Conservation (phyloP, 1,140 invertebrate species). For the Drosophila subpulchrella region DNA sequence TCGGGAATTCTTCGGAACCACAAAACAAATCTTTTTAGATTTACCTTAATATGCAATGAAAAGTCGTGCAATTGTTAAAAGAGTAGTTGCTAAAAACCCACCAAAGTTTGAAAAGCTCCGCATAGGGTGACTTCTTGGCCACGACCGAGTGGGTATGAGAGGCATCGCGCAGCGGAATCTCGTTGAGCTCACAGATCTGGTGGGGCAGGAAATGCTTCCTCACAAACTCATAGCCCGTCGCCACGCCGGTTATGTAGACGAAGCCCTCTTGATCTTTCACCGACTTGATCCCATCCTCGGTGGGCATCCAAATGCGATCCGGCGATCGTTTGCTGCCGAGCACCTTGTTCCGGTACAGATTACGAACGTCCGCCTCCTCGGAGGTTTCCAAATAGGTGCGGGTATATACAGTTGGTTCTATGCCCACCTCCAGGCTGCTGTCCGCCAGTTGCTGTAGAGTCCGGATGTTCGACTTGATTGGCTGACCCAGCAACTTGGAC, state of each 20-base stretch:
- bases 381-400: slow-evolving; percentile 56
- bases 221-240: slow-evolving; percentile 62
- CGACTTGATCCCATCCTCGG: slow-evolving; percentile 56
- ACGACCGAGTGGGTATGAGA: slow-evolving; percentile 34
- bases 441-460: slow-evolving; percentile 75
- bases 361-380: slow-evolving; percentile 33
- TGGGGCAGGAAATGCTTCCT: slow-evolving; percentile 63
- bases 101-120: slow-evolving; percentile 61
- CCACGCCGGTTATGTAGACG: slow-evolving; percentile 67
- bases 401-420: slow-evolving; percentile 66
- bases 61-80: too few relatives aligned
- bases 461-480: slow-evolving; percentile 68
- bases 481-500: slow-evolving; percentile 63
- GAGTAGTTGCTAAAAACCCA: slow-evolving; percentile 6
- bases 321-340: slow-evolving; percentile 32
- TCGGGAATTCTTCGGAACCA: neutral
- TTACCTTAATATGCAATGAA: too few relatives aligned
- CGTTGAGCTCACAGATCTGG: slow-evolving; percentile 78
- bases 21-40: too few relatives aligned
- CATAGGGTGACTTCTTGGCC: slow-evolving; percentile 57
- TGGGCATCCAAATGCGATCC: slow-evolving; percentile 55
- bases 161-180: slow-evolving; percentile 63
- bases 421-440: slow-evolving; percentile 66
- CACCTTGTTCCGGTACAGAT: slow-evolving; percentile 60
- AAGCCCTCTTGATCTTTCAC: slow-evolving; percentile 64